Evolutionary conservation across 2,113 vertebrate species (phyloP), one percentile per base, ranked within the genome.

Genomic region (Mesembrinibis cayennensis): DNA sequence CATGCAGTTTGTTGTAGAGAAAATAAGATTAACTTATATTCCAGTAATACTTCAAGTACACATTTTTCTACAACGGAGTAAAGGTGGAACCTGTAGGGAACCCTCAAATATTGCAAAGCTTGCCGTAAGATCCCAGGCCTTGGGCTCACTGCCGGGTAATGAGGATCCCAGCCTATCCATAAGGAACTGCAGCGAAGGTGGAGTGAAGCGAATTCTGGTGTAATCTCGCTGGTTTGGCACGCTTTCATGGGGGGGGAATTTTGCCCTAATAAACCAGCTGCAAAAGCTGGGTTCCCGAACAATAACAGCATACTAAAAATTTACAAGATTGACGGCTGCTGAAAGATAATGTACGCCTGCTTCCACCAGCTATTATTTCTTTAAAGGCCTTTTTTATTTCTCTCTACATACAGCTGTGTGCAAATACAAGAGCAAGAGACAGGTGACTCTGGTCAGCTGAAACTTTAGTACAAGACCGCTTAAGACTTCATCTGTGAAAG

Each of bases 121-220:
- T 52, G 32, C 62, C 34, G 6, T 29, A 10, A 62, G 25, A 40
- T 20, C 47, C 40, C n/a, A 7, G 40, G 63, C n/a, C 40, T 15
- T 1, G 21, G 32, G 40, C 59, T 62, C 26, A 7, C 13, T 3
- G 29, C 53, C 1, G 3, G 30, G 56, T 9, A 4, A 32, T 2
- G 36, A 55, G 45, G 62, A 44, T 55, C 30, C 66, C 20, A 23
- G 47, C 6, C 38, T 12, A 4, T 29, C 42, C 47, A 0, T 19
- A 34, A 17, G 29, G 34, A 47, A 5, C 23, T 25, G 16, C 40
- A 7, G 34, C 1, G 3, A 30, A 59, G 61, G 32, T 34, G 13
- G 52, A n/a, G 56, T 3, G 6, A 38, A 4, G 29, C 22, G 10
- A 7, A 13, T 32, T 9, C 72, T 6, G 2, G 26, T 62, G 34